These are phyloP conservation scores for Ranitomeya variabilis DNA, from an alignment of 2,113 vertebrate genomes.

Conservation along the genomic window DNA sequence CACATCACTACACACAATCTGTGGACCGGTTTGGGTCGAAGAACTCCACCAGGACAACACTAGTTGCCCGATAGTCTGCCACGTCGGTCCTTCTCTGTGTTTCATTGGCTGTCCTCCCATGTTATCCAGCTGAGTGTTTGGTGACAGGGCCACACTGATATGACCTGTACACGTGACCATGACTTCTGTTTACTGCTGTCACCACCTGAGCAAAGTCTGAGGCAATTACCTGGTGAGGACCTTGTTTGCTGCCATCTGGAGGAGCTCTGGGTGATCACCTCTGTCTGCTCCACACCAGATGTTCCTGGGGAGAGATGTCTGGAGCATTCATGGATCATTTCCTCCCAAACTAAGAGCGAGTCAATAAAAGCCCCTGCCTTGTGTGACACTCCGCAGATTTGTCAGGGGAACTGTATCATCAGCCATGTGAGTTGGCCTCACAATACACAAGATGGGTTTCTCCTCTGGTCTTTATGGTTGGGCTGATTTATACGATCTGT, in stretches of 20 bases:
- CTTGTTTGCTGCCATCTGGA: slow-evolving; percentile 26
- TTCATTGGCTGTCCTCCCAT: neutral
- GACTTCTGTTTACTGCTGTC: neutral
- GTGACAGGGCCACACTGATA: neutral
- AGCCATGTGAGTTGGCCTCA: too few relatives aligned
- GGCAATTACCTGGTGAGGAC: neutral
- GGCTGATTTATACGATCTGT: too few relatives aligned
- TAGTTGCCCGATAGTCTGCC: neutral
- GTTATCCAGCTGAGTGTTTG: neutral
- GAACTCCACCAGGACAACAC: neutral
- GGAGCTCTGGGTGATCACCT: neutral
- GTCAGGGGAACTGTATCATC: too few relatives aligned
- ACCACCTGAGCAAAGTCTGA: slow-evolving; percentile 16
- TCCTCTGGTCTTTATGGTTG: too few relatives aligned
- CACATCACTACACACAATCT: too few relatives aligned
- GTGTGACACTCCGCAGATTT: too few relatives aligned
- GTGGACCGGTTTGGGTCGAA: too few relatives aligned
- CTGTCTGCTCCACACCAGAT: neutral
- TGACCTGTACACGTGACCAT: neutral
- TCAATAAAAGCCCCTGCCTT: too few relatives aligned
- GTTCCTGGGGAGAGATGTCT: neutral
- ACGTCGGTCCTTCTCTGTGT: neutral
- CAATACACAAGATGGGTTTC: too few relatives aligned
- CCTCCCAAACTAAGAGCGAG: too few relatives aligned
- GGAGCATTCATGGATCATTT: neutral